Evolutionary conservation across 2,113 vertebrate species (phyloP).

Genomic region (Recurvirostra avosetta): DNA sequence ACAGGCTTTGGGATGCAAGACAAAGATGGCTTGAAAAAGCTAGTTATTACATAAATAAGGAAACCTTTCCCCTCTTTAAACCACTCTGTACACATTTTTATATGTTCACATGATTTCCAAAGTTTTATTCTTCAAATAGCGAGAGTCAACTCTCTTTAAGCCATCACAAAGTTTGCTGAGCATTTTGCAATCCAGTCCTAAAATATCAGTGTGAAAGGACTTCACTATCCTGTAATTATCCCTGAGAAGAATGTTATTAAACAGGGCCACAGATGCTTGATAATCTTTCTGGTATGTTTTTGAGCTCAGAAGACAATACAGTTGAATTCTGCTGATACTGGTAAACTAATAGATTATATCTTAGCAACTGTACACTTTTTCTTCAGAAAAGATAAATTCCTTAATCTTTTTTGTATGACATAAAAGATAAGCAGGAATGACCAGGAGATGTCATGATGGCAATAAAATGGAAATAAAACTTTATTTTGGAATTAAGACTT

Average conservation of each 20-base stretch:
- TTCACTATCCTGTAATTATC: background rate
- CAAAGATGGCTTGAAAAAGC: background rate
- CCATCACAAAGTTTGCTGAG: background rate
- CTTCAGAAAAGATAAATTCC: background rate
- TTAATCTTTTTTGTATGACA: background rate
- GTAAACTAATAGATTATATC: background rate
- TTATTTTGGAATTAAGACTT: background rate
- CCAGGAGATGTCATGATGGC: background rate
- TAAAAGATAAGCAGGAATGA: background rate
- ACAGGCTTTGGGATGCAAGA: background rate
- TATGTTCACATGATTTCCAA: background rate
- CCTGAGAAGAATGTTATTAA: background rate
- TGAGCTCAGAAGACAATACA: background rate
- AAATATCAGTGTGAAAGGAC: background rate
- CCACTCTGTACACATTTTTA: background rate
- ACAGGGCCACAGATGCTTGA: background rate
- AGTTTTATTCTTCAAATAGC: background rate
- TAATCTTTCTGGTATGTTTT: background rate
- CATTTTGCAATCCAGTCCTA: background rate
- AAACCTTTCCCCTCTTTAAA: background rate
- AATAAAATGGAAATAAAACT: background rate
- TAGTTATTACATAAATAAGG: background rate
- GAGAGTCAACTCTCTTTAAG: background rate
- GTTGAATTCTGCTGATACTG: background rate
- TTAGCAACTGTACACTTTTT: background rate